Evolutionary conservation across 1,140 invertebrate genomes (phyloP).

Genomic region (Streblospio benedicti): DNA sequence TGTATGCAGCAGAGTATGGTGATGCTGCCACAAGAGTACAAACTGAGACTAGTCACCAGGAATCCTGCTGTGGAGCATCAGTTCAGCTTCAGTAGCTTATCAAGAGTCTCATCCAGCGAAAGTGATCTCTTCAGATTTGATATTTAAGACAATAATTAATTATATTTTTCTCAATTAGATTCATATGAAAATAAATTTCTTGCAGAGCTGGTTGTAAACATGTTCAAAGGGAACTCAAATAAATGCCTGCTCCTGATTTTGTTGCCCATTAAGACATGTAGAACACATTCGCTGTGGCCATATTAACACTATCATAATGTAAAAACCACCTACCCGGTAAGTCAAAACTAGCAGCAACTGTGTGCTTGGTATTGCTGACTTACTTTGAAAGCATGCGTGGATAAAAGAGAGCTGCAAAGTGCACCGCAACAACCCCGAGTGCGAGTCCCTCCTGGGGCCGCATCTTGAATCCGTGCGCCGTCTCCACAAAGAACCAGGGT

Average conservation of each 20-base stretch:
- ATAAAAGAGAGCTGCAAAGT: constrained; percentile 35
- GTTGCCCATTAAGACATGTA: not conserved
- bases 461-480: constrained; percentile 30
- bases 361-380: not conserved
- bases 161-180: no score
- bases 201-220: not conserved
- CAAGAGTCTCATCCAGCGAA: no score
- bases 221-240: not conserved
- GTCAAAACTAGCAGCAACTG: not conserved
- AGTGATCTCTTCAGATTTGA: no score
- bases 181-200: no score
- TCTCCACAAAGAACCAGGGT: constrained; percentile 29
- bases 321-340: not conserved
- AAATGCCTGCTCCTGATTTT: no score
- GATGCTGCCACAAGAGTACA: no score
- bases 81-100: no score
- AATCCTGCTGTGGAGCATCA: no score
- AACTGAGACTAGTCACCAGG: no score
- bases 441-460: constrained; percentile 31
- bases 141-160: no score
- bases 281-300: not conserved
- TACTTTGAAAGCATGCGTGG: constrained; percentile 37
- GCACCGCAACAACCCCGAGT: constrained; percentile 36
- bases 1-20: no score
- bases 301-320: not conserved